Base-by-base conservation (phyloP, 2,797 vertebrate genomes). In the Pseudotriccus pelzelni region DNA sequence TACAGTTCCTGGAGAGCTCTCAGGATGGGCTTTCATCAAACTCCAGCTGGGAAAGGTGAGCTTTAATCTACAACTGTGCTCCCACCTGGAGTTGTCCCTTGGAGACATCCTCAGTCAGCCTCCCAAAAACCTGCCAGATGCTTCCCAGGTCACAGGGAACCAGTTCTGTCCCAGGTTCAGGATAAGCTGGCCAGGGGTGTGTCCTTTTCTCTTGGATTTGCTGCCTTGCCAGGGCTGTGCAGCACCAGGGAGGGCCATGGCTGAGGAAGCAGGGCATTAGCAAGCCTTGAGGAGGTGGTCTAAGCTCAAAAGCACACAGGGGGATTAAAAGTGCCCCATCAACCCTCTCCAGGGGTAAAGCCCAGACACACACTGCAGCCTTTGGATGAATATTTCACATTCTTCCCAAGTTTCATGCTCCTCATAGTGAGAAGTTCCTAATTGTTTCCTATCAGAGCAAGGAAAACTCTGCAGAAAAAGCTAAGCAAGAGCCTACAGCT, bases 51-150 rank as follows among this genome's bases (percentile, higher is more conserved):
- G 50, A 69, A 80, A 52, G 1, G 2, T 1, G 1, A 16, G 22
- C 10, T 67, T 68, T 12, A 55, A 59, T 15, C 2, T 0, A 0
- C 16, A 47, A n/a, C 73, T 28, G 17, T 23, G 27, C 59, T 79
- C 60, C 32, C 68, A 32, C 15, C 3, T 2, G 32, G 18, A 32
- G 77, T 1, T 52, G 76, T 27, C 47, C 70, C 76, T 25, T 32
- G 34, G 44, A 64, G 22, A 28, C 28, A 63, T 22, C 58, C 39
- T 30, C 44, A 37, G 14, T 2, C 28, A 53, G 47, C n/a, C 50
- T 22, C 9, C 32, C 2, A 1, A 37, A 74, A 75, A 41, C 3
- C 46, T 76, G 49, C 41, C 80, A 55, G 68, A 20, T 20, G 39
- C 21, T 41, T 36, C 17, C 46, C 56, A 68, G 32, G 34, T n/a